A percentile compares a stretch with the other conserved stretches of the same genome.
These are phyloP conservation scores for Cepphus grylle DNA, from an alignment of 2,113 vertebrate genomes.

Conservation along the genomic window DNA sequence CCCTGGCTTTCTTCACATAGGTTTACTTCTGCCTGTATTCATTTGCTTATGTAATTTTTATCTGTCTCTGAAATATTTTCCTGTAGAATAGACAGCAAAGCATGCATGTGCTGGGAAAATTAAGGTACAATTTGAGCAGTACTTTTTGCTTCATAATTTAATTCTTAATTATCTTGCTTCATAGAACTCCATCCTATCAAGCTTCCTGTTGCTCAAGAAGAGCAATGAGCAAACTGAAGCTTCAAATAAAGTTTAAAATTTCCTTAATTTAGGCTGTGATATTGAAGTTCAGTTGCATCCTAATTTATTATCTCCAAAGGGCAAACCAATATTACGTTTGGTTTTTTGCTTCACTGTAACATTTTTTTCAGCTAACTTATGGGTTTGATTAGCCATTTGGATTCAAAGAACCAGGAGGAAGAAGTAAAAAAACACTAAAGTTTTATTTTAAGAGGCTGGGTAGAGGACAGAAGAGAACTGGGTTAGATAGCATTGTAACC, in stretches of 20 bases:
- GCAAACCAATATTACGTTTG: not conserved
- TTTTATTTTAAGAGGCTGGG: not conserved
- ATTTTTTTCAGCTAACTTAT: not conserved
- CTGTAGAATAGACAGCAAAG: not conserved
- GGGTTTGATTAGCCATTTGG: not conserved
- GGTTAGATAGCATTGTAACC: not conserved
- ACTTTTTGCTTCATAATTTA: not conserved
- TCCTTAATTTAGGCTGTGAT: not conserved
- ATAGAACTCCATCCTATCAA: not conserved
- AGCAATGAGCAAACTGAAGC: not conserved
- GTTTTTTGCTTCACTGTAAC: not conserved
- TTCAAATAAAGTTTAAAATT: not conserved
- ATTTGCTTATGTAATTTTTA: not conserved
- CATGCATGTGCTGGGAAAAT: not conserved
- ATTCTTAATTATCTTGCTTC: not conserved
- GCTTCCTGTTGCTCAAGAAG: not conserved
- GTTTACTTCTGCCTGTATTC: not conserved
- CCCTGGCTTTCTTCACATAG: not conserved
- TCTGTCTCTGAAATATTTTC: not conserved
- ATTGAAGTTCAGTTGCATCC: not conserved
- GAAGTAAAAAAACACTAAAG: not conserved
- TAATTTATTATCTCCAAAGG: not conserved
- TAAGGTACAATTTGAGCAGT: not conserved
- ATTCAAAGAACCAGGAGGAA: not conserved
- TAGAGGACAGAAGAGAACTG: not conserved